Percentiles rank a stretch among this genome's conserved stretches.
Conservation (phyloP, 2,888 invertebrate genomes). For the Lepidochrysops patricia region DNA sequence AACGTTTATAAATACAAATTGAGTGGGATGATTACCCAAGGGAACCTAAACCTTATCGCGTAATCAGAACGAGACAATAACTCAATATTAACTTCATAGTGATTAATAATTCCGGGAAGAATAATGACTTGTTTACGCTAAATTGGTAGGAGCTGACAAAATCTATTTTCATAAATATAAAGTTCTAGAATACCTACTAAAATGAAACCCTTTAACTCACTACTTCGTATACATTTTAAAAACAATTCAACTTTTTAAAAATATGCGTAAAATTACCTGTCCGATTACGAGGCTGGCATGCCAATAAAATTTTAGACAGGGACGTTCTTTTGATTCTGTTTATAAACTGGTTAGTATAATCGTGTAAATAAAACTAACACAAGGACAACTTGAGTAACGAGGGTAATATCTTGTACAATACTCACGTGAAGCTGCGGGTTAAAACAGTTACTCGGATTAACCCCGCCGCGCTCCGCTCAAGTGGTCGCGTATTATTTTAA, state of each 20-base stretch:
- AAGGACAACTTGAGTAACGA: not conserved
- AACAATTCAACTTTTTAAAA: no score
- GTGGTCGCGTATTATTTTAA: conserved; percentile 1
- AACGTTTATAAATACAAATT: conserved; percentile 28
- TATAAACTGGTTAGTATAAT: no score
- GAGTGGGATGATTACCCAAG: conserved; percentile 21
- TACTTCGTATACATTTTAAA: no score
- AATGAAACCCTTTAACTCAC: no score
- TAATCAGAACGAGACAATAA: conserved; percentile 23
- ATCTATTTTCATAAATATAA: no score
- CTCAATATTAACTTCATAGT: conserved; percentile 18
- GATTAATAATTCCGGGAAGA: not conserved
- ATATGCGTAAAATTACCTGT: no score
- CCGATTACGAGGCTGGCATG: no score
- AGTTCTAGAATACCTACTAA: no score
- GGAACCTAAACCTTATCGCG: conserved; percentile 24
- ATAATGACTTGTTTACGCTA: not conserved
- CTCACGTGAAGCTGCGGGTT: conserved; percentile 3
- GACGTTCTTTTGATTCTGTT: no score
- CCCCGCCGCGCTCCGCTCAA: not conserved
- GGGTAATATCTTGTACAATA: not conserved
- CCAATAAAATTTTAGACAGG: no score
- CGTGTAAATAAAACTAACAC: not conserved
- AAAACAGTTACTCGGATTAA: not conserved
- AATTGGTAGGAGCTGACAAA: no score